Conservation (phyloP, 2,888 invertebrate species). For the Pterobdella sp. region DNA sequence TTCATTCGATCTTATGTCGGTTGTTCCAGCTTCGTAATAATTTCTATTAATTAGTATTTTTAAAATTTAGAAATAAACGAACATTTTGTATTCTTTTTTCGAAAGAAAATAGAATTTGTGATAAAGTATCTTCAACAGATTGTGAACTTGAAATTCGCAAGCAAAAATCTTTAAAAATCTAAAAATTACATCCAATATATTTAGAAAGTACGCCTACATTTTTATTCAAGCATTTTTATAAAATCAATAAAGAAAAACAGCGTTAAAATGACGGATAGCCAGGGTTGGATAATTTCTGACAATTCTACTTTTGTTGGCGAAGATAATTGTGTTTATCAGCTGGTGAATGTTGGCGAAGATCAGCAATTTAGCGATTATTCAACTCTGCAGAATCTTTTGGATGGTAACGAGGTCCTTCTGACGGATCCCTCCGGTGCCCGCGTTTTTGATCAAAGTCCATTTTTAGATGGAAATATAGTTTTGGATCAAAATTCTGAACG, state of each 20-base stretch:
- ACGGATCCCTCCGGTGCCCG: not conserved
- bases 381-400: not conserved
- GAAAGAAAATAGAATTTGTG: not conserved
- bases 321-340: slow-evolving; percentile 8
- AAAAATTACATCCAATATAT: no score
- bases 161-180: no score
- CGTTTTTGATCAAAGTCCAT: not conserved
- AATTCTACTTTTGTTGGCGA: slow-evolving; percentile 7
- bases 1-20: not conserved
- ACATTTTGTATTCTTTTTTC: not conserved
- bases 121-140: not conserved
- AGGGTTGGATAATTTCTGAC: no score
- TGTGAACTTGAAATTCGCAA: no score
- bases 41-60: not conserved
- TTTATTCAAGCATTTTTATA: not conserved
- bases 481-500: no score
- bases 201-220: not conserved
- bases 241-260: no score
- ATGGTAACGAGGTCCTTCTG: not conserved
- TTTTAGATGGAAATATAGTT: not conserved
- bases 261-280: not conserved
- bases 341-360: not conserved
- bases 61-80: not conserved
- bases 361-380: slow-evolving; percentile 4
- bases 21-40: not conserved